Conservation (phyloP, 2,888 invertebrate species). For the Oscheius sp. region DNA sequence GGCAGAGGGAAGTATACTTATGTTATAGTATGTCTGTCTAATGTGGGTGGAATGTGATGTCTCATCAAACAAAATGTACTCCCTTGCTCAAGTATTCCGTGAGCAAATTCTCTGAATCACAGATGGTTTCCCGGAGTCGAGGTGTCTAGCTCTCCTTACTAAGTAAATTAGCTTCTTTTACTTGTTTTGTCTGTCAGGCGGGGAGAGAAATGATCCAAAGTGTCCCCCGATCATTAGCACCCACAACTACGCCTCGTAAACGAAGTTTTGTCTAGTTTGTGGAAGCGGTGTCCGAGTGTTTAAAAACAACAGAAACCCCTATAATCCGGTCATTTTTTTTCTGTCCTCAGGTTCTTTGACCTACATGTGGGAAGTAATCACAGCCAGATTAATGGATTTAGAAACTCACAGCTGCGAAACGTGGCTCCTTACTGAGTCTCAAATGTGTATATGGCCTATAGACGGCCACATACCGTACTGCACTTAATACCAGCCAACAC, state of each 20-base stretch:
- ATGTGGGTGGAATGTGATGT: too few relatives aligned
- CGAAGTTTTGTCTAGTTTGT: not conserved
- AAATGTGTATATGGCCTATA: conserved; percentile 69
- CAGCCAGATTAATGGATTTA: not conserved
- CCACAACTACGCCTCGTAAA: not conserved
- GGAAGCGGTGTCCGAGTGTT: not conserved
- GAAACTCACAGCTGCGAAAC: conserved; percentile 61
- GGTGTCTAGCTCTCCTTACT: not conserved
- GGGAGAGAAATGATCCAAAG: too few relatives aligned
- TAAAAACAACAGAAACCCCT: conserved; percentile 1
- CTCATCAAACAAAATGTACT: conserved; percentile 3
- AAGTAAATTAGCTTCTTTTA: not conserved
- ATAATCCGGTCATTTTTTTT: not conserved
- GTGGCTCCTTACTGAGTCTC: conserved; percentile 63
- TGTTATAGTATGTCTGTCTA: too few relatives aligned
- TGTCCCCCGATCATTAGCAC: not conserved
- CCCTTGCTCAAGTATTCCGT: not conserved
- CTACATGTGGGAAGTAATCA: conserved; percentile 7
- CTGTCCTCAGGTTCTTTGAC: too few relatives aligned
- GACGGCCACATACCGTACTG: conserved; percentile 68
- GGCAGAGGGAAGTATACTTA: not conserved
- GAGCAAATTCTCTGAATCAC: too few relatives aligned
- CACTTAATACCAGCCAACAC: conserved; percentile 70
- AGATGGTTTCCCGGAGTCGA: too few relatives aligned
- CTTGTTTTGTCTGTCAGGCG: not conserved